These are phyloP conservation scores for Poeciliopsis occidentalis DNA, from an alignment of 2,113 vertebrate species.

Conservation along the genomic window DNA sequence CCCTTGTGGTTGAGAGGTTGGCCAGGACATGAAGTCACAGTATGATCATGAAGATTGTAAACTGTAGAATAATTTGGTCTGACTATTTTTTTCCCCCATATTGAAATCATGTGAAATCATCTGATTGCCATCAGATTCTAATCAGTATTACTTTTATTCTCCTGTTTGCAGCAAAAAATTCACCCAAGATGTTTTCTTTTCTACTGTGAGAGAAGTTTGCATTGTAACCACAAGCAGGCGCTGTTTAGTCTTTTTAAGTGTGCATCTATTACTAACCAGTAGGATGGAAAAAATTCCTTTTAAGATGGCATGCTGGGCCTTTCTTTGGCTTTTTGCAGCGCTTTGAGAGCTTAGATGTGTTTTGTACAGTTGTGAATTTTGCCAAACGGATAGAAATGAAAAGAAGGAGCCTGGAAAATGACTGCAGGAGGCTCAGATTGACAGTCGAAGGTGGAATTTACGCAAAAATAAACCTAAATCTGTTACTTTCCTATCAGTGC, in stretches of 20 bases:
- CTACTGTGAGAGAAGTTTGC: conserved; percentile 62
- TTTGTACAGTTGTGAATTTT: conserved; percentile 71
- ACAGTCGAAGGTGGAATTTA: conserved; percentile 1
- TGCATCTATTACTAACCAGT: conserved; percentile 40
- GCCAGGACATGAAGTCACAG: conserved; percentile 34
- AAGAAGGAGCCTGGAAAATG: conserved; percentile 5
- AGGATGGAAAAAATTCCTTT: neutral
- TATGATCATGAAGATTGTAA: conserved; percentile 36
- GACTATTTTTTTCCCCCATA: conserved; percentile 33
- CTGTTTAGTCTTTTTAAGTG: conserved; percentile 51
- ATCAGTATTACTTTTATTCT: conserved; percentile 74
- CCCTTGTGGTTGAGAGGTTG: conserved; percentile 28
- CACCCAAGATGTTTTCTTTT: conserved; percentile 20
- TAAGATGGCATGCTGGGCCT: conserved; percentile 32
- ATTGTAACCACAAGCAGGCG: conserved; percentile 72
- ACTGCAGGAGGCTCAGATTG: neutral
- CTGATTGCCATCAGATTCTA: conserved; percentile 38
- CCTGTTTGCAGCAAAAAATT: conserved; percentile 55
- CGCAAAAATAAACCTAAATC: conserved; percentile 8
- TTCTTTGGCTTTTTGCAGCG: conserved; percentile 67
- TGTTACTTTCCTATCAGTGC: conserved; percentile 64
- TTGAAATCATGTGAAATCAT: conserved; percentile 24
- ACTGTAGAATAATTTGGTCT: conserved; percentile 54
- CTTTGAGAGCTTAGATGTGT: conserved; percentile 59
- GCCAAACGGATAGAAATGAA: conserved; percentile 37